These are phyloP conservation scores for Drosophila engyochracea DNA, from an alignment of 2,888 invertebrate species.

Conservation along the genomic window DNA sequence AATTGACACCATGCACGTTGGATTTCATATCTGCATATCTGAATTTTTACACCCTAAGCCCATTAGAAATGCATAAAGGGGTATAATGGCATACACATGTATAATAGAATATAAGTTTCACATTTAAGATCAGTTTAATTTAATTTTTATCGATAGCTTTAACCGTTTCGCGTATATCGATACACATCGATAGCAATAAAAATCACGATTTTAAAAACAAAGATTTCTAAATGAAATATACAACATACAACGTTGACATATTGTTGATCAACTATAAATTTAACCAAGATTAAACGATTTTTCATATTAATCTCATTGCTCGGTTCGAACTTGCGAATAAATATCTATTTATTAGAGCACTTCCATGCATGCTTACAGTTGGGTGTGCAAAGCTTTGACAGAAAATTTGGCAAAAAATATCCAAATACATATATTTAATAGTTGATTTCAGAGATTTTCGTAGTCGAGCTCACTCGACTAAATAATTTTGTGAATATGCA, in stretches of 20 bases:
- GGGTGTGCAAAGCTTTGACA: background rate
- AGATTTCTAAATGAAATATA: background rate
- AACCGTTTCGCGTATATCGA: background rate
- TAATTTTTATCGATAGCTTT: background rate
- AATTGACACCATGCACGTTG: constrained; percentile 14
- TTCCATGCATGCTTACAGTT: background rate
- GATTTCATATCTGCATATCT: background rate
- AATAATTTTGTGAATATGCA: background rate
- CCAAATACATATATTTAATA: background rate
- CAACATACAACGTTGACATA: background rate
- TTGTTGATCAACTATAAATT: background rate
- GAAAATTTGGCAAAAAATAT: background rate
- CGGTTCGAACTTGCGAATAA: too few relatives aligned
- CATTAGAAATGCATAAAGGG: background rate
- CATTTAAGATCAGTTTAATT: background rate
- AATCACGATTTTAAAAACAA: background rate
- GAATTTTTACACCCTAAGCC: background rate
- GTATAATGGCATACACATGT: background rate
- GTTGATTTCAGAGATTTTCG: background rate
- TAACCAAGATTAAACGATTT: background rate
- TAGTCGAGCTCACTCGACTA: background rate
- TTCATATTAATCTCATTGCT: background rate
- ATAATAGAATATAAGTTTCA: background rate
- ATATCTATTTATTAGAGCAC: background rate
- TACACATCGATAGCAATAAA: background rate